These are phyloP conservation scores for Anodontia alba DNA, from an alignment of 2,888 invertebrate species.

Conservation along the genomic window DNA sequence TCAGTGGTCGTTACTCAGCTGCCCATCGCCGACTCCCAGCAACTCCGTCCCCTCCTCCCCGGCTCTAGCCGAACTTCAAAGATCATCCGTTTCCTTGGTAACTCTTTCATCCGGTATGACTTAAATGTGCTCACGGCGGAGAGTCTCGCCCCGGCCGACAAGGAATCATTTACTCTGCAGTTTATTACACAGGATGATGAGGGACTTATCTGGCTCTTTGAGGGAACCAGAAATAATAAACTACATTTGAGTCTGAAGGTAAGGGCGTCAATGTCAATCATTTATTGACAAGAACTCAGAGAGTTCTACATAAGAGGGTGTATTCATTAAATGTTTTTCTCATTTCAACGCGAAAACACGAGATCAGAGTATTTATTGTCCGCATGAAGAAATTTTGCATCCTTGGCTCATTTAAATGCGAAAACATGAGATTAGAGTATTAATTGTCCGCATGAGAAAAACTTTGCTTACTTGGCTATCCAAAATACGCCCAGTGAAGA, in stretches of 20 bases:
- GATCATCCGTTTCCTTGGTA: constrained; percentile 68
- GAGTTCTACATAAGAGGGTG: too few relatives aligned
- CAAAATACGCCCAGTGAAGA: too few relatives aligned
- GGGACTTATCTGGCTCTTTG: constrained; percentile 81
- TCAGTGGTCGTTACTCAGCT: constrained; percentile 53
- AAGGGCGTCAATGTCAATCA: background rate
- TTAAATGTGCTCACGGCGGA: constrained; percentile 60
- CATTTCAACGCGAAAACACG: too few relatives aligned
- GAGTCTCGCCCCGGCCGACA: constrained; percentile 57
- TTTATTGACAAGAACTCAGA: background rate
- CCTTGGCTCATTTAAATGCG: too few relatives aligned
- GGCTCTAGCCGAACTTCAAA: constrained; percentile 46
- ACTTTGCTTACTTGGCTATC: too few relatives aligned
- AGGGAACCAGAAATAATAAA: constrained; percentile 66
- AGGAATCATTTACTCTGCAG: constrained; percentile 71
- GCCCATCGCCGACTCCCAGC: background rate
- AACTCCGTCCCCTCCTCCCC: constrained; percentile 3
- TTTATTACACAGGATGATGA: constrained; percentile 75
- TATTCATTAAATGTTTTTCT: too few relatives aligned
- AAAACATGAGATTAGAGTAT: too few relatives aligned
- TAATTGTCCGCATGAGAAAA: too few relatives aligned
- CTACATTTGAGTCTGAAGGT: constrained; percentile 81
- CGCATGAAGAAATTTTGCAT: too few relatives aligned
- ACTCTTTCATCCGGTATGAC: constrained; percentile 73
- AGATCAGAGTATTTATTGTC: too few relatives aligned